Conservation (phyloP, 53 echinoderm and acorn worm genomes). For the Actinopyga echinites region DNA sequence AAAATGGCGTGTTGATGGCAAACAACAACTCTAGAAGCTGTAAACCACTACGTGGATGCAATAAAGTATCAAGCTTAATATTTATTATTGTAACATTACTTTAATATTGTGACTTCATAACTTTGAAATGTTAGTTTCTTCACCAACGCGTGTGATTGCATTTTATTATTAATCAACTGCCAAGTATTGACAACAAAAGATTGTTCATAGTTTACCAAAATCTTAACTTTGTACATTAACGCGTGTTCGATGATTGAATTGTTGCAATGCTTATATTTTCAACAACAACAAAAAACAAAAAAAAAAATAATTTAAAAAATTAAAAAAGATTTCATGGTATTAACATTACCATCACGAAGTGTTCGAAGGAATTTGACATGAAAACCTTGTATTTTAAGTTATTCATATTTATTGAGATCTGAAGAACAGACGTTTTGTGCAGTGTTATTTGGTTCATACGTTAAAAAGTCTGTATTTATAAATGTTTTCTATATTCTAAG, state of each 20-base stretch:
- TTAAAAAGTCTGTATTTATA: conserved; percentile 35
- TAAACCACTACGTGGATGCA: conserved; percentile 25
- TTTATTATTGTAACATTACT: conserved; percentile 31
- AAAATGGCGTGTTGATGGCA: too few relatives aligned
- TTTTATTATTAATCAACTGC: conserved; percentile 19
- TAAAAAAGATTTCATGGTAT: conserved; percentile 14
- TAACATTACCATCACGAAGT: background rate
- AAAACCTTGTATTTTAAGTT: conserved; percentile 47
- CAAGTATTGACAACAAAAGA: conserved; percentile 10
- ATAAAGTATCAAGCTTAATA: conserved; percentile 45
- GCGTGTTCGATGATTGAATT: conserved; percentile 42
- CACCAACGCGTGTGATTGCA: conserved; percentile 17
- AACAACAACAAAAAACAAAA: background rate
- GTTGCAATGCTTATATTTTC: conserved; percentile 43
- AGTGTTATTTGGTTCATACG: conserved; percentile 21
- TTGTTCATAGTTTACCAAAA: conserved; percentile 26
- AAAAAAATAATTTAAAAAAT: conserved; percentile 19
- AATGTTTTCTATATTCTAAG: conserved; percentile 42
- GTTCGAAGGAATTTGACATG: conserved; percentile 34
- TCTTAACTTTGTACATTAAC: conserved; percentile 42
- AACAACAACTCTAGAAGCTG: background rate
- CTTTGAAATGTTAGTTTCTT: background rate
- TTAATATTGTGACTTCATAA: conserved; percentile 7
- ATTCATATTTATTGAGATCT: conserved; percentile 47
- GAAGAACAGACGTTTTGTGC: conserved; percentile 23